Base-by-base conservation (phyloP, 2,797 vertebrate genomes). In the Chaenodraco wilsoni region DNA sequence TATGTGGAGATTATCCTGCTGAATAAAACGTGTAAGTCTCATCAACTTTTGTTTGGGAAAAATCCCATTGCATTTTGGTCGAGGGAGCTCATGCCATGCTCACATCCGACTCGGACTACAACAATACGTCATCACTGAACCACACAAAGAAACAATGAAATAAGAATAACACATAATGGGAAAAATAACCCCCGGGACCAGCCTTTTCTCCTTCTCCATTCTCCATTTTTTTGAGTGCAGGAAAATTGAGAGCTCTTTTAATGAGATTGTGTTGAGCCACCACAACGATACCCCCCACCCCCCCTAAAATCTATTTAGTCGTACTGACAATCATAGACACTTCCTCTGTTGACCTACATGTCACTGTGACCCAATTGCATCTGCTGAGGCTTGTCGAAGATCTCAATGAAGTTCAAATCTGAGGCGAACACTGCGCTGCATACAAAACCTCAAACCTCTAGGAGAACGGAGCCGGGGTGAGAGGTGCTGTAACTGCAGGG, bases 291-390 rank as follows among this genome's bases (percentile, higher is more conserved):
- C 41, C 21, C 51, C 37, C 6, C 2, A 40, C 46, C 51, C 10
- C 16, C 16, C 16, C 44, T 10, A 54, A 73, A 85, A 83, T 83
- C 76, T 62, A 70, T 84, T 67, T 40, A 49, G 48, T 43, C 13
- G 1, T 57, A 37, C 60, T 61, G 57, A 73, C 76, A 73, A 82
- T 85, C 23, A 65, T 41, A 44, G 56, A 64, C 73, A 65, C 62
- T 62, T 70, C 55, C 67, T 3, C 69, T 56, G 76, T 33, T 79
- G 82, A 62, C 76, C 85, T 72, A 69, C 31, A 72, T 82, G 69
- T 78, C 71, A 68, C 52, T 19, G 58, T 75, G 82, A 88, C 84
- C 82, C 80, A 86, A 45, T 78, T 83, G 41, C 46, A 7, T 2
- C 57, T 1, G 14, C 52, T 15, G 17, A 67, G 57, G 59, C 58